Base-by-base conservation (phyloP, 2,113 vertebrate genomes). In the Petrocephalus microphthalmus region DNA sequence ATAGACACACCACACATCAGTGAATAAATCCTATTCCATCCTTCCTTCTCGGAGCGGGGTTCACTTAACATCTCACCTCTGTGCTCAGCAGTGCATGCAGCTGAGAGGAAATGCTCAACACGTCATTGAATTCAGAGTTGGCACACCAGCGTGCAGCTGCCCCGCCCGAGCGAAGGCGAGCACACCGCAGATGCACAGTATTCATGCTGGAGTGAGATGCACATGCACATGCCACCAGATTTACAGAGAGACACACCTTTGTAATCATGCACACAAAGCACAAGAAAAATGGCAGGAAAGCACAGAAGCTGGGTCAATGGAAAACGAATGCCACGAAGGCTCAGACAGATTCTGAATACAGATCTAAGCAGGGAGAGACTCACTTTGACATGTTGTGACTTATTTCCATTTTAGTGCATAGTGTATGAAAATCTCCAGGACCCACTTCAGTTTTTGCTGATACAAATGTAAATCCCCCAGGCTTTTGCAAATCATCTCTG, bases 1-100 rank as follows among this genome's bases (percentile, higher is more conserved):
- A 89, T 87, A 89, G 88, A 89, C 64, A 86, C 90, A 82, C 54
- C 81, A 88, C 84, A 90, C 88, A 89, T 89, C 87, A 86, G 15
- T 42, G 87, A 54, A 56, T 85, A 90, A 89, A 86, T 87, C 45
- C 47, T 53, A 86, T 60, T 64, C 88, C 74, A 82, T 71, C 42
- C 82, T 56, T 87, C 81, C 42, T 89, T 85, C 53, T 56, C 86
- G 47, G n/a, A 78, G 37, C 87, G 60, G 64, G 87, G 52, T 90
- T 90, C 84, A 89, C 86, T 90, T 87, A 53, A 90, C 87, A 78
- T 89, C 74, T 89, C 81, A 88, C 49, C 11, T 33, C 88, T 90
- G 85, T 71, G 85, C 81, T 90, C 88, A 88, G 19, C 88, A 47
- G 53, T 88, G 90, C 56, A 17, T 57, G 87, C 25, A 83, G 54